phyloP scores from a whole-genome alignment of 2,888 invertebrate species.

The Cerceris ruficornis region DNA sequence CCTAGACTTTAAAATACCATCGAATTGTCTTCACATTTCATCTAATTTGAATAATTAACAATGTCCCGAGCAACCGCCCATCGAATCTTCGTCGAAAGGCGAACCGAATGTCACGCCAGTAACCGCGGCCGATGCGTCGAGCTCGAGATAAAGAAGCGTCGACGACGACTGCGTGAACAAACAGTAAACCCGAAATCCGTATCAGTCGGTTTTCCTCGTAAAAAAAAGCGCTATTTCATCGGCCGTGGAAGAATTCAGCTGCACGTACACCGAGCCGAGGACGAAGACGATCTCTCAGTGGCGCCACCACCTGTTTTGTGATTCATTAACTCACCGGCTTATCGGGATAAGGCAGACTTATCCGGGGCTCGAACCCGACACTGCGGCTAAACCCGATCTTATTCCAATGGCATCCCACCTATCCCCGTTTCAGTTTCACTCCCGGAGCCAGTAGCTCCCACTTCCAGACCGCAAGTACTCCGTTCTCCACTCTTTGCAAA shows the following conservation, averaged over 20 bases:
- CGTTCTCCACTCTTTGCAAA: constrained; percentile 29
- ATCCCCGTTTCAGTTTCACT: constrained; percentile 71
- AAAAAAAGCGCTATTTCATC: constrained; percentile 15
- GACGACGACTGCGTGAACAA: constrained; percentile 38
- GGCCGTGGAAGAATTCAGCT: constrained; percentile 36
- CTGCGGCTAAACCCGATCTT: constrained; percentile 81
- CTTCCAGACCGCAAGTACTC: constrained; percentile 45
- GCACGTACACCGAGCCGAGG: constrained; percentile 42
- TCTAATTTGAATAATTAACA: neutral
- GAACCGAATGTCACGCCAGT: neutral
- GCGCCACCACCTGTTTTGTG: constrained; percentile 81
- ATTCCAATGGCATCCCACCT: constrained; percentile 80
- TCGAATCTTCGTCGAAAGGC: constrained; percentile 4
- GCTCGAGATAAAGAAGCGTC: constrained; percentile 42
- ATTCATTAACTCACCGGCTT: constrained; percentile 82
- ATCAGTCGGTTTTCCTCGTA: constrained; percentile 18
- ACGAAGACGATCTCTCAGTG: constrained; percentile 73
- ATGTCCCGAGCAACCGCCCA: neutral
- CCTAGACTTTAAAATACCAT: too few species aligned
- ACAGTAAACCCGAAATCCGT: constrained; percentile 33
- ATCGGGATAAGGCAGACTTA: constrained; percentile 82
- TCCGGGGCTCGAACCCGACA: constrained; percentile 81
- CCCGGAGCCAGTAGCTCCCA: constrained; percentile 44
- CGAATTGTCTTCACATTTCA: too few species aligned
- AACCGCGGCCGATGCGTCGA: constrained; percentile 19